Evolutionary conservation across 2,113 vertebrate species (phyloP).

Genomic region (Barbus barbus): DNA sequence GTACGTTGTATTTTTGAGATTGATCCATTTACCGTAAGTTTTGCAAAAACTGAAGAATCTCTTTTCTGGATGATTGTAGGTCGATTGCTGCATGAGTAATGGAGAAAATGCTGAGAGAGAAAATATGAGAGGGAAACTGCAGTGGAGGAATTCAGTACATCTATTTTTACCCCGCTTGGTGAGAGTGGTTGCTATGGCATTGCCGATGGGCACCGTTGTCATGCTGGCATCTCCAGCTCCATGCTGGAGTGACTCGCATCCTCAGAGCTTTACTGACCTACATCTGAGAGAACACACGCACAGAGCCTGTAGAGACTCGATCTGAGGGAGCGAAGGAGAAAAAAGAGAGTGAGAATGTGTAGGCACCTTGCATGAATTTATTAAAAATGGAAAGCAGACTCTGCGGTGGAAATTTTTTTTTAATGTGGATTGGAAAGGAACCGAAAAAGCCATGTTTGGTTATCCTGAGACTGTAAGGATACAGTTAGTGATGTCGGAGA

Average conservation of each 20-base stretch:
- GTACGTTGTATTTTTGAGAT: background rate
- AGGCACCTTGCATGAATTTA: constrained; percentile 36
- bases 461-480: background rate
- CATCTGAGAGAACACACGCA: constrained; percentile 60
- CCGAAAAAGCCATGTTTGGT: constrained; percentile 2
- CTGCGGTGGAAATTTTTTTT: background rate
- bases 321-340: constrained; percentile 22
- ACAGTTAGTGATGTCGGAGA: background rate
- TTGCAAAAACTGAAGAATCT: background rate
- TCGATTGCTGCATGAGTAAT: constrained; percentile 8
- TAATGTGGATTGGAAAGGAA: background rate
- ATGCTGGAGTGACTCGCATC: constrained; percentile 73
- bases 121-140: constrained; percentile 51
- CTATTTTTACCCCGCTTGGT: constrained; percentile 66
- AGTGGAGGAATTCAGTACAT: constrained; percentile 62
- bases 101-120: constrained; percentile 21
- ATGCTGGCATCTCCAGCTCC: no score
- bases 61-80: background rate
- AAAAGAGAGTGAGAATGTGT: constrained; percentile 24
- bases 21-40: background rate
- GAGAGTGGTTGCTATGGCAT: constrained; percentile 71
- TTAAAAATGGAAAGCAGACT: constrained; percentile 26
- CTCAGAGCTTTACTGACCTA: constrained; percentile 73
- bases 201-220: constrained; percentile 67
- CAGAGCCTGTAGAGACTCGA: constrained; percentile 43